Evolutionary conservation across 2,888 invertebrate species (phyloP).

Genomic region (Euspilapteryx auroguttella): DNA sequence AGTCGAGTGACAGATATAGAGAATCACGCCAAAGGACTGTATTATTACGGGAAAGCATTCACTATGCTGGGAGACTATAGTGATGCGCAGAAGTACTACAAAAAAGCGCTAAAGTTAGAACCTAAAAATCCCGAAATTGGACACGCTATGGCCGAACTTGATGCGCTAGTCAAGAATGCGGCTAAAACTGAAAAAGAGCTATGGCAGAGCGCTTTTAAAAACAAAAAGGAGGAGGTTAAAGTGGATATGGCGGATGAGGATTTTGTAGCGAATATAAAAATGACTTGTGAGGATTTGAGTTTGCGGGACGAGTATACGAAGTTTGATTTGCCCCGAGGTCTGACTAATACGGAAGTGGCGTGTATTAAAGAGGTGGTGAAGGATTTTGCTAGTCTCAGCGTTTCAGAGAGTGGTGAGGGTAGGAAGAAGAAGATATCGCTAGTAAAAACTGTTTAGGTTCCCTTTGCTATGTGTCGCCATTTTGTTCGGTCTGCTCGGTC

Average conservation of each 20-base stretch:
- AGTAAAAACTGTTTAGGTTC: conserved; percentile 16
- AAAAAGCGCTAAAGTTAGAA: conserved; percentile 37
- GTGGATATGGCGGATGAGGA: conserved; percentile 28
- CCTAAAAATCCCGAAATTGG: conserved; percentile 45
- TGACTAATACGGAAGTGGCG: conserved; percentile 23
- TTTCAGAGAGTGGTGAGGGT: conserved; percentile 23
- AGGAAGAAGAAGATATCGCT: conserved; percentile 23
- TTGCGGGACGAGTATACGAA: conserved; percentile 22
- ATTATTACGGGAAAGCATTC: conserved; percentile 32
- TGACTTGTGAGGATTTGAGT: conserved; percentile 35
- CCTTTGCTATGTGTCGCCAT: too few species aligned
- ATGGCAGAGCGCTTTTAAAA: conserved; percentile 33
- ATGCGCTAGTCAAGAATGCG: conserved; percentile 17
- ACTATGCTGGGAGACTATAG: conserved; percentile 27
- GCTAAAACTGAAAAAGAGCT: conserved; percentile 21
- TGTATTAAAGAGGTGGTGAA: conserved; percentile 25
- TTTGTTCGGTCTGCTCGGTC: too few species aligned
- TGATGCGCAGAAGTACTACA: conserved; percentile 26
- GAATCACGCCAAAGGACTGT: conserved; percentile 34
- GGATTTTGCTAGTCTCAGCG: conserved; percentile 19
- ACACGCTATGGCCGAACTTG: conserved; percentile 20
- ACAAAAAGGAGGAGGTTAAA: conserved; percentile 15
- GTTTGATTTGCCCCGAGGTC: conserved; percentile 28
- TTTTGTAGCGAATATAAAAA: conserved; percentile 24
- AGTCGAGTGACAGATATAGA: conserved; percentile 26